Percentiles rank a stretch among this genome's conserved stretches.
These are phyloP conservation scores for Coptodon rendalli DNA, from an alignment of 2,113 vertebrate genomes.

Conservation along the genomic window DNA sequence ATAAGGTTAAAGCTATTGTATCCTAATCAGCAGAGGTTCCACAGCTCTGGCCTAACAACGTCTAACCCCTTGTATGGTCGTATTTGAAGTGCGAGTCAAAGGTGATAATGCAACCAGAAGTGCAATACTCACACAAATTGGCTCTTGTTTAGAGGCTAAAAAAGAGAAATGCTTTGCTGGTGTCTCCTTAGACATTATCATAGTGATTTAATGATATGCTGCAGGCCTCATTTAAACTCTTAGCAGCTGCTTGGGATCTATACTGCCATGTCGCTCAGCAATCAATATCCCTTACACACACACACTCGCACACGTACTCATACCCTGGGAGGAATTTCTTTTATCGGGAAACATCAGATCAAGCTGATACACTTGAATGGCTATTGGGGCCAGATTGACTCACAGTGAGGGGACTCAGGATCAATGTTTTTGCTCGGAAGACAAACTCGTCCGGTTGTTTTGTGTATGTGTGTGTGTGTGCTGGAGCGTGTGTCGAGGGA, in stretches of 20 bases:
- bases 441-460: conserved; percentile 37
- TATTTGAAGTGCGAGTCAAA: neutral
- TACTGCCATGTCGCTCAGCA: conserved; percentile 44
- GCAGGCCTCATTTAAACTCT: conserved; percentile 51
- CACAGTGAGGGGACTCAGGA: conserved; percentile 50
- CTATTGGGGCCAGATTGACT: conserved; percentile 63
- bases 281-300: conserved; percentile 58
- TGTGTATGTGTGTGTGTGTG: neutral
- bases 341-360: conserved; percentile 67
- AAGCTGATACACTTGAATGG: conserved; percentile 64
- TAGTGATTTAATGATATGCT: conserved; percentile 46
- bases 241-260: conserved; percentile 64
- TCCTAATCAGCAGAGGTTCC: neutral
- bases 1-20: neutral
- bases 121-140: neutral
- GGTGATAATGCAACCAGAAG: neutral
- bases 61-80: neutral
- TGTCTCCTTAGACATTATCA: conserved; percentile 6
- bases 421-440: conserved; percentile 64
- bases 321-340: conserved; percentile 46
- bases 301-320: conserved; percentile 8
- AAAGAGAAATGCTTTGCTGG: neutral
- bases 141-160: neutral
- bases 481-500: conserved; percentile 1
- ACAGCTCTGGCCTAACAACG: neutral